phyloP scores from a whole-genome alignment of 2,888 invertebrate species.

The Macaria notata region DNA sequence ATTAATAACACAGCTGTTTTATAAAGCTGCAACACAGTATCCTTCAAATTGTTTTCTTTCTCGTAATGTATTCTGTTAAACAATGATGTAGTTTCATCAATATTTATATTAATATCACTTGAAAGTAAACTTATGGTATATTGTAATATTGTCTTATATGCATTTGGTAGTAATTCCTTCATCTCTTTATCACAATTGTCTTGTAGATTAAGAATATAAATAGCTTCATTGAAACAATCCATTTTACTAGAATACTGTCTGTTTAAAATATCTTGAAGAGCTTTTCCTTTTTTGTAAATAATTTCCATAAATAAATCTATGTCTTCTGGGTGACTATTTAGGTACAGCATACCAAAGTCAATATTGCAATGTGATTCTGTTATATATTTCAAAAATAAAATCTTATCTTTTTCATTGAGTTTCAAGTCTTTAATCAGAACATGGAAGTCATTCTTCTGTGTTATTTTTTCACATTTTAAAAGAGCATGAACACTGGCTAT shows the following conservation, averaged over 20 bases:
- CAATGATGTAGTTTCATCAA: constrained; percentile 45
- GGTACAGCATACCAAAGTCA: constrained; percentile 52
- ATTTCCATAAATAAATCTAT: constrained; percentile 41
- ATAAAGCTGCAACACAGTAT: constrained; percentile 49
- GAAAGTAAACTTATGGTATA: constrained; percentile 51
- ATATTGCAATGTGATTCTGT: constrained; percentile 43
- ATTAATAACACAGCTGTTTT: constrained; percentile 50
- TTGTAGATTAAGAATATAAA: constrained; percentile 48
- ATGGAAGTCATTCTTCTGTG: constrained; percentile 38
- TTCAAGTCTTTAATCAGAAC: constrained; percentile 35
- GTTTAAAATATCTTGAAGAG: constrained; percentile 46
- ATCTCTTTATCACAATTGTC: constrained; percentile 37
- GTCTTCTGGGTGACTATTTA: constrained; percentile 45
- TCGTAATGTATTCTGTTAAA: constrained; percentile 40
- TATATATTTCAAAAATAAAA: constrained; percentile 41
- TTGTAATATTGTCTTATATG: constrained; percentile 47
- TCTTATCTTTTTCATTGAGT: constrained; percentile 38
- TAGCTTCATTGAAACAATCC: constrained; percentile 51
- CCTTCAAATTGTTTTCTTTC: constrained; percentile 33
- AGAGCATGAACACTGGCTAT: constrained; percentile 44
- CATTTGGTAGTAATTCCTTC: constrained; percentile 35
- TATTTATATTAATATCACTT: constrained; percentile 42
- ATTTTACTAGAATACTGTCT: constrained; percentile 61
- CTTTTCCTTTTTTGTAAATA: constrained; percentile 46
- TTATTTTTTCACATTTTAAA: constrained; percentile 40